phyloP scores from a whole-genome alignment of 2,797 vertebrate genomes.

The Tragelaphus eurycerus region DNA sequence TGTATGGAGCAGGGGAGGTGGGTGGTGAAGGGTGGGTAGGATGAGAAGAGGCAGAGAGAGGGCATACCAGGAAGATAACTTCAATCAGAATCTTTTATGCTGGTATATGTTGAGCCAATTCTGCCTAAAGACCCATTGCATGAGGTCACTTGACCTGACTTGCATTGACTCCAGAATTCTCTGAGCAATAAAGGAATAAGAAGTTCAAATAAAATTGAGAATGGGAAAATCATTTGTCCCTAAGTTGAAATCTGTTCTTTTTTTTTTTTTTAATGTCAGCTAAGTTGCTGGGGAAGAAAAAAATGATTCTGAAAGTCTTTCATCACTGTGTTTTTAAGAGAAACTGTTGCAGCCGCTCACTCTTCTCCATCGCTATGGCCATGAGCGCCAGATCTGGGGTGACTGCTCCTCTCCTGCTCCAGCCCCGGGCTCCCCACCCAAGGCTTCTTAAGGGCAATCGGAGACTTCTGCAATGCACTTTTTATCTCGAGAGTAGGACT shows the following conservation, averaged over 20 bases:
- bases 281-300: neutral
- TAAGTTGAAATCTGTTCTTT: neutral
- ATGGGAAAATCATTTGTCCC: neutral
- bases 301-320: neutral
- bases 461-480: constrained; percentile 47
- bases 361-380: neutral
- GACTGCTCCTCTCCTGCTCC: neutral
- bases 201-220: neutral
- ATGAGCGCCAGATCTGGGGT: neutral
- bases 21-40: neutral
- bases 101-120: neutral
- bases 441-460: constrained; percentile 49
- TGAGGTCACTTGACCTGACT: neutral
- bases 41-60: neutral
- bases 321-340: neutral
- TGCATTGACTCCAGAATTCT: neutral
- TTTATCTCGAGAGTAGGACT: constrained; percentile 51
- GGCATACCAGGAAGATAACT: neutral
- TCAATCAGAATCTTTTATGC: neutral
- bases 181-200: neutral
- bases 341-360: neutral
- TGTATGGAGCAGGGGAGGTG: neutral
- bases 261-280: neutral
- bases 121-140: neutral
- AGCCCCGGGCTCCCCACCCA: neutral